A percentile compares a stretch with the other conserved stretches of the same genome.
phyloP scores from a whole-genome alignment of 1,140 invertebrate species.

The Oedothorax gibbosus region DNA sequence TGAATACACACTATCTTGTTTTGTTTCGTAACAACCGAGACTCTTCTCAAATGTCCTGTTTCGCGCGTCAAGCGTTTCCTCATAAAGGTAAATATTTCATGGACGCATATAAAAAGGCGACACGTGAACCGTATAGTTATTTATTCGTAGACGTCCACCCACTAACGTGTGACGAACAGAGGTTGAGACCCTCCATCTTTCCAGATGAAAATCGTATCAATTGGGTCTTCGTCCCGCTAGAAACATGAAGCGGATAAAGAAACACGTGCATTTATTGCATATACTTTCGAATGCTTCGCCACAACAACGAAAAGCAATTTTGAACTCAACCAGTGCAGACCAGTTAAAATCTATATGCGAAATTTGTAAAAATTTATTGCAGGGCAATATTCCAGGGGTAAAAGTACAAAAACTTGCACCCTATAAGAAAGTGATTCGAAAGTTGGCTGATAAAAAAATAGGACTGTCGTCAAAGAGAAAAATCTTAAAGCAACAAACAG shows the following conservation, averaged over 20 bases:
- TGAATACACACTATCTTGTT: not conserved
- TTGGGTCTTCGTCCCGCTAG: not conserved
- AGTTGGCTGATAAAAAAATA: not conserved
- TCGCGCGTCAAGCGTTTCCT: not conserved
- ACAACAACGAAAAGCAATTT: not conserved
- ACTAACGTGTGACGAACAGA: not conserved
- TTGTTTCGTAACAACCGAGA: not conserved
- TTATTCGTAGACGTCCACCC: not conserved
- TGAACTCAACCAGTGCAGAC: not conserved
- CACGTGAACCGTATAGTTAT: not conserved
- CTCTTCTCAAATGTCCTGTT: not conserved
- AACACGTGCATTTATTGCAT: not conserved
- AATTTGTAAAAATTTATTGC: not conserved
- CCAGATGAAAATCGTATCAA: not conserved
- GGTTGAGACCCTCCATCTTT: not conserved
- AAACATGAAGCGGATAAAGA: not conserved
- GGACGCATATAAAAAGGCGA: not conserved
- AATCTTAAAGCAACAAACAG: not conserved
- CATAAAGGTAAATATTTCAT: not conserved
- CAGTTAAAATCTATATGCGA: not conserved
- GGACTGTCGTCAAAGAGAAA: not conserved
- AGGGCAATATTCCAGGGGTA: not conserved
- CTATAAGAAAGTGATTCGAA: constrained; percentile 7
- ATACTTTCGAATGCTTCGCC: not conserved
- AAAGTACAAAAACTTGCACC: not conserved